Conservation (phyloP, 1,140 invertebrate species). For the Microplitis demolitor region DNA sequence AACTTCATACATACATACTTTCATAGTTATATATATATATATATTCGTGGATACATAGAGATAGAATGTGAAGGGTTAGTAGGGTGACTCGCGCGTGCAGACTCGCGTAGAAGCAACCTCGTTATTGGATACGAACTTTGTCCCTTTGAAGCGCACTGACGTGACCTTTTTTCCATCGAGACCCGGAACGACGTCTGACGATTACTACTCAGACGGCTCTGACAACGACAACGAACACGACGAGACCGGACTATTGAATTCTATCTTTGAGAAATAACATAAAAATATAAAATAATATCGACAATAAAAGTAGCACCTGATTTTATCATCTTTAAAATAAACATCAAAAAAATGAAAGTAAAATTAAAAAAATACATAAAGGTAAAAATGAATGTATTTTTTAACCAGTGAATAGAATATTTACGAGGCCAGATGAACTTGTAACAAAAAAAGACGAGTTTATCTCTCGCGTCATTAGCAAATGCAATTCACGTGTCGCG, state of each 20-base stretch:
- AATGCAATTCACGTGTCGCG: too few relatives aligned
- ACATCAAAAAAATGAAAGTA: too few relatives aligned
- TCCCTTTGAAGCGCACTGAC: conserved; percentile 23
- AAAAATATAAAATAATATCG: not conserved
- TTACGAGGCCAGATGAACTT: too few relatives aligned
- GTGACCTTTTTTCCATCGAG: conserved; percentile 21
- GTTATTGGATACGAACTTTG: conserved; percentile 25
- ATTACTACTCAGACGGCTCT: not conserved
- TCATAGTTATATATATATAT: too few relatives aligned
- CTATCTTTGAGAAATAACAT: not conserved
- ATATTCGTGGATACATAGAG: conserved; percentile 8
- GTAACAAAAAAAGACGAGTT: too few relatives aligned
- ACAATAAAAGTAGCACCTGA: not conserved
- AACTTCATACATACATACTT: too few relatives aligned
- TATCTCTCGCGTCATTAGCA: too few relatives aligned
- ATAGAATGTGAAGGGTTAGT: conserved; percentile 4
- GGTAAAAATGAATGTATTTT: too few relatives aligned
- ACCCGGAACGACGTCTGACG: conserved; percentile 3
- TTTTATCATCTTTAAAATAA: too few relatives aligned
- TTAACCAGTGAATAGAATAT: too few relatives aligned
- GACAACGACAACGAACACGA: not conserved
- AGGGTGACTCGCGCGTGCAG: conserved; percentile 16
- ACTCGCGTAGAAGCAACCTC: conserved; percentile 14
- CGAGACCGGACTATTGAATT: conserved; percentile 24
- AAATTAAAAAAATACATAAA: too few relatives aligned